These are phyloP conservation scores for Ceratotherium simum DNA, from an alignment of 2,113 vertebrate genomes.

Conservation along the genomic window DNA sequence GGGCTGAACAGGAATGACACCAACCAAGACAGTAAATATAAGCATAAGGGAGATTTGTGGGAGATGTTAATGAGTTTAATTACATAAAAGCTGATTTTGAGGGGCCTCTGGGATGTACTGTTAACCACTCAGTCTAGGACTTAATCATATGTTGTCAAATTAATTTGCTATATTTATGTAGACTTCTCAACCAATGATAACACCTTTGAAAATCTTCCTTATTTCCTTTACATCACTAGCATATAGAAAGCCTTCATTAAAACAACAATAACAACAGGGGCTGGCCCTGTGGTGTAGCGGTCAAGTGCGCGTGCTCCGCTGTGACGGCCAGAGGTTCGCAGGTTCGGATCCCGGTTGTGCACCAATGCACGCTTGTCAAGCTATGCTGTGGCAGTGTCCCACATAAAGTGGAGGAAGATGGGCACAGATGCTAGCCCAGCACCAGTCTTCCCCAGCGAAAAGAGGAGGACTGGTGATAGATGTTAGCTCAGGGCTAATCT, in stretches of 20 bases:
- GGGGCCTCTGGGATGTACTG: neutral
- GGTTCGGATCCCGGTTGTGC: too few species aligned
- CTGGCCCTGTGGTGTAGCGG: too few species aligned
- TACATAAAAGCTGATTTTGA: neutral
- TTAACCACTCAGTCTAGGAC: neutral
- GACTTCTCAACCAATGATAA: neutral
- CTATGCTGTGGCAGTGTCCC: too few species aligned
- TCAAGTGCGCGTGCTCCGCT: too few species aligned
- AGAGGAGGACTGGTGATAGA: too few species aligned
- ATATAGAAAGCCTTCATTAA: constrained; percentile 5
- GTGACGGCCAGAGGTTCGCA: too few species aligned
- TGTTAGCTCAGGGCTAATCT: too few species aligned
- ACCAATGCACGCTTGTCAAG: too few species aligned
- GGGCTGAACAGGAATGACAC: neutral
- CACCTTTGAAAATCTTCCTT: neutral
- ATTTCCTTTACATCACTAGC: neutral
- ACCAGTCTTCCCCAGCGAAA: too few species aligned
- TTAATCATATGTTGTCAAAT: neutral
- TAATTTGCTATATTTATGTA: neutral
- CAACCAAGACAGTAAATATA: neutral
- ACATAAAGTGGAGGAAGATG: too few species aligned
- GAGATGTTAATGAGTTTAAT: neutral
- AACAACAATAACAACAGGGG: neutral
- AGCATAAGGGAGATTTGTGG: neutral
- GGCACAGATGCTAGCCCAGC: too few species aligned